Percentiles rank a stretch among this genome's conserved stretches.
These are phyloP conservation scores for Dendrocincla tyrannina DNA, from an alignment of 2,797 vertebrate genomes.

Conservation along the genomic window DNA sequence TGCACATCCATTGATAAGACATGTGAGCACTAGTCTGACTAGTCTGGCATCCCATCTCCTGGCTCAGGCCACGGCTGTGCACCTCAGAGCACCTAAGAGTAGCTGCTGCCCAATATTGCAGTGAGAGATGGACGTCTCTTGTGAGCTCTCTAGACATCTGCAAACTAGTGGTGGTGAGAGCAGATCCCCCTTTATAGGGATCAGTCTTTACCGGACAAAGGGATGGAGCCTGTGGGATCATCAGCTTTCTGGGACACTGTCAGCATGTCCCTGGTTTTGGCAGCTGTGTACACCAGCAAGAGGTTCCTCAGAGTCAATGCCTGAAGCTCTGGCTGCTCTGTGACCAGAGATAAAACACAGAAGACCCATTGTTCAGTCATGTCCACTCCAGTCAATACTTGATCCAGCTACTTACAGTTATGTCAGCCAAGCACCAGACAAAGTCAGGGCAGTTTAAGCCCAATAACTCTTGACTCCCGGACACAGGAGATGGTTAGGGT, in stretches of 20 bases:
- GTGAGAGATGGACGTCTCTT: neutral
- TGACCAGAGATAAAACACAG: neutral
- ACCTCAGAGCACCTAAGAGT: neutral
- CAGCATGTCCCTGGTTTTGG: neutral
- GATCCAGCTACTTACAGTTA: neutral
- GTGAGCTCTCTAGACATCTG: neutral
- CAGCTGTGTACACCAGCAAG: neutral
- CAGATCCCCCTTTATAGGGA: neutral
- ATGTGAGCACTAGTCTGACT: neutral
- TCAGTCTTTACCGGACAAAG: neutral
- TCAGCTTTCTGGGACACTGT: neutral
- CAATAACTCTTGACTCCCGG: neutral
- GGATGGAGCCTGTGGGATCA: neutral
- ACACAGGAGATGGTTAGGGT: neutral
- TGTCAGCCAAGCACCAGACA: neutral
- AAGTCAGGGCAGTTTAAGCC: neutral
- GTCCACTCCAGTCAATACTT: neutral
- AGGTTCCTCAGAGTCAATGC: neutral
- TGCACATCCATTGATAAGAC: neutral
- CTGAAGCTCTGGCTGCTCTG: neutral
- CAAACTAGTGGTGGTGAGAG: fast-evolving
- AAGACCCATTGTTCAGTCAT: neutral
- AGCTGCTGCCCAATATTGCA: neutral
- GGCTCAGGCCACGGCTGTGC: neutral
- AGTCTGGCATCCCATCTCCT: neutral